These are phyloP conservation scores for Sthenelais limicola DNA, from an alignment of 2,888 invertebrate genomes.

Conservation along the genomic window DNA sequence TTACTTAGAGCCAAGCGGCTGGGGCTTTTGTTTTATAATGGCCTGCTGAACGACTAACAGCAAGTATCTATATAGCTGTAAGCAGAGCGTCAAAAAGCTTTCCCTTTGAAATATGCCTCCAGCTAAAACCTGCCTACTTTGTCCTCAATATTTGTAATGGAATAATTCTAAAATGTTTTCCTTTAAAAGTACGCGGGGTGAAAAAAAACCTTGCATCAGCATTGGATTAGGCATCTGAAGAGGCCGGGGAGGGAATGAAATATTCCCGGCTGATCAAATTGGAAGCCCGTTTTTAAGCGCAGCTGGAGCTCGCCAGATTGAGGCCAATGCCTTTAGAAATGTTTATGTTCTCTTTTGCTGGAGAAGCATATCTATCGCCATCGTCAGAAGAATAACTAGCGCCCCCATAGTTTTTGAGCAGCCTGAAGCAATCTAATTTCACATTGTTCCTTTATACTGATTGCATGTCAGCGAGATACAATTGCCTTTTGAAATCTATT, in stretches of 20 bases:
- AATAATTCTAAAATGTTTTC: conserved; percentile 31
- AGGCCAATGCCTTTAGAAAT: conserved; percentile 4
- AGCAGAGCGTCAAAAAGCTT: not conserved
- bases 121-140: conserved; percentile 34
- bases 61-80: conserved; percentile 28
- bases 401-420: not conserved
- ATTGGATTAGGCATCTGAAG: conserved; percentile 30
- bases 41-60: not conserved
- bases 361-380: not conserved
- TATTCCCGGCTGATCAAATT: conserved; percentile 28
- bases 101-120: conserved; percentile 14
- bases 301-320: conserved; percentile 20
- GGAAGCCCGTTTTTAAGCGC: conserved; percentile 21
- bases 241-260: conserved; percentile 20
- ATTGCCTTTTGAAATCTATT: conserved; percentile 34
- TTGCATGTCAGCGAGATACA: conserved; percentile 27
- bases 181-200: conserved; percentile 20
- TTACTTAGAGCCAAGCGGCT: conserved; percentile 23
- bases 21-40: conserved; percentile 18
- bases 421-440: conserved; percentile 21
- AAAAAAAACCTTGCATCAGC: conserved; percentile 4
- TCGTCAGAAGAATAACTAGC: not conserved
- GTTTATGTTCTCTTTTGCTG: not conserved
- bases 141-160: conserved; percentile 36
- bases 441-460: conserved; percentile 28